Conservation (phyloP, 2,888 invertebrate genomes). For the Drosophila hamatofila region DNA sequence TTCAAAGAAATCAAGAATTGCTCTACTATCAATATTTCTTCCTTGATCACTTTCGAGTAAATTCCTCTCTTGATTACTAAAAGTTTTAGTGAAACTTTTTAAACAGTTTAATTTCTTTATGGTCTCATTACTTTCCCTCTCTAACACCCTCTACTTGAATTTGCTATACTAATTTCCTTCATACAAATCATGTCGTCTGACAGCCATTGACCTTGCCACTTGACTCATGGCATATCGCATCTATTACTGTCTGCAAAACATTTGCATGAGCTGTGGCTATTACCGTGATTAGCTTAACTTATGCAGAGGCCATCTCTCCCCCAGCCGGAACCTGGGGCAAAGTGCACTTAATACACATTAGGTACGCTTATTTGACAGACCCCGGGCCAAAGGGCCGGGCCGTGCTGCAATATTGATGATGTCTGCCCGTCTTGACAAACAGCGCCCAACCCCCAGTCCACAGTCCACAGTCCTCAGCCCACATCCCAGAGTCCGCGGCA, state of each 20-base stretch:
- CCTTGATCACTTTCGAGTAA: not conserved
- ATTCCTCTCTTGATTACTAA: not conserved
- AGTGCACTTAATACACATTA: constrained; percentile 80
- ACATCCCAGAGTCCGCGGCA: constrained; percentile 19
- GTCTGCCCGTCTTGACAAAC: constrained; percentile 45
- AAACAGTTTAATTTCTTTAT: not conserved
- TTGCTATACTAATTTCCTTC: not conserved
- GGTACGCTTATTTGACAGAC: constrained; percentile 79
- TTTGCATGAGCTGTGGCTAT: constrained; percentile 74
- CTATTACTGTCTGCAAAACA: constrained; percentile 54
- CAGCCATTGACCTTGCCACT: constrained; percentile 56
- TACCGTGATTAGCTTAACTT: constrained; percentile 66
- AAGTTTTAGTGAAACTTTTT: not conserved
- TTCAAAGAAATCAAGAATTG: too few species aligned
- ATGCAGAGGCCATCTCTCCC: constrained; percentile 17
- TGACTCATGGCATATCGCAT: constrained; percentile 62
- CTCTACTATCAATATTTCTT: too few species aligned
- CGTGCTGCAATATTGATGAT: constrained; percentile 74
- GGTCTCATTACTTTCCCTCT: not conserved
- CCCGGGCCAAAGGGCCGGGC: constrained; percentile 33
- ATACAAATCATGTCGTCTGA: constrained; percentile 15
- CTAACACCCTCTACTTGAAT: not conserved
- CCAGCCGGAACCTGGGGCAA: constrained; percentile 28
- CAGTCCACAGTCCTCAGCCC: constrained; percentile 2
- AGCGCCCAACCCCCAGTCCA: constrained; percentile 22